Conservation (phyloP, 1,140 invertebrate species). For the Drosophila neocordata region DNA sequence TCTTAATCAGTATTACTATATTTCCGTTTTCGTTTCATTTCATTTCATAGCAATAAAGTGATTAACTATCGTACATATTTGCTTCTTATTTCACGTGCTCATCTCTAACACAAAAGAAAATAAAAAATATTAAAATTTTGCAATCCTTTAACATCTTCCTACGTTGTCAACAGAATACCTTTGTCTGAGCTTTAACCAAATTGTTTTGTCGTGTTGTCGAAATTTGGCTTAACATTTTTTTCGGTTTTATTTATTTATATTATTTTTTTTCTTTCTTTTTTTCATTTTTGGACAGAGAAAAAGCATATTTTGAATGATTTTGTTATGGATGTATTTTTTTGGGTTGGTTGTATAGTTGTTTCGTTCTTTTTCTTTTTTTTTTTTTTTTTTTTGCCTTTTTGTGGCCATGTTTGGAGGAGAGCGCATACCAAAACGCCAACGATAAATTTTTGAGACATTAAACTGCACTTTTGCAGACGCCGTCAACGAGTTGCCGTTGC, state of each 20-base stretch:
- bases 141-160: conserved; percentile 3
- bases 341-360: conserved; percentile 30
- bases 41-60: too few relatives aligned
- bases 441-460: conserved; percentile 81
- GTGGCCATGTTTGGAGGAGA: conserved; percentile 70
- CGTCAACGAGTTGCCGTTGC: conserved; percentile 27
- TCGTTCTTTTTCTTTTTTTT: conserved; percentile 43
- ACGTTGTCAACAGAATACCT: conserved; percentile 19
- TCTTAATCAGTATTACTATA: too few relatives aligned
- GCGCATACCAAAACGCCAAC: conserved; percentile 74
- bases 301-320: conserved; percentile 52
- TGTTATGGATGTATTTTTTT: conserved; percentile 11
- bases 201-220: conserved; percentile 50
- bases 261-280: conserved; percentile 13
- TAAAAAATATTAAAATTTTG: too few relatives aligned
- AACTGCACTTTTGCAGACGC: conserved; percentile 75
- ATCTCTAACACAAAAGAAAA: too few relatives aligned
- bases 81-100: too few relatives aligned
- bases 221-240: conserved; percentile 14
- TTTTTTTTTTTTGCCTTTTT: conserved; percentile 48
- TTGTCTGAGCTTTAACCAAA: conserved; percentile 28
- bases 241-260: not conserved
- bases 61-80: too few relatives aligned
- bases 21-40: too few relatives aligned
- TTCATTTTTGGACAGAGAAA: conserved; percentile 28